Percentiles rank a stretch among this genome's conserved stretches.
Evolutionary conservation across 2,113 vertebrate genomes (phyloP).

Genomic region (Pavo muticus): DNA sequence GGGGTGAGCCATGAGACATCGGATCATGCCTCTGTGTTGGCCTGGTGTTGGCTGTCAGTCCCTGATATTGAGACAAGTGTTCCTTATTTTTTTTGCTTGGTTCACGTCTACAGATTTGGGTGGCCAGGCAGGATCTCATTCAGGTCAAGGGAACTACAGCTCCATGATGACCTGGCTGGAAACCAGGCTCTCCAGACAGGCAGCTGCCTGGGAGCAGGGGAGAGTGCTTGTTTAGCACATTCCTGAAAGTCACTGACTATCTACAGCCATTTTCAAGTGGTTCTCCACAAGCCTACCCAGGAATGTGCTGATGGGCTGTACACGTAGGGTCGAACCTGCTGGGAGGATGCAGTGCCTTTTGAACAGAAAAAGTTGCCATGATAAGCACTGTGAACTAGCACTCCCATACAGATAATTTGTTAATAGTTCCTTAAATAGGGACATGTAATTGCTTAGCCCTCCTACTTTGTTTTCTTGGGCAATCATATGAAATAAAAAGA

Average conservation of each 20-base stretch:
- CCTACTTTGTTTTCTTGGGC: background rate
- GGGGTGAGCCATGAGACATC: background rate
- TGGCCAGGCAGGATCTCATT: slow-evolving; percentile 3
- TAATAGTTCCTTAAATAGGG: background rate
- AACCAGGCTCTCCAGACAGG: slow-evolving; percentile 37
- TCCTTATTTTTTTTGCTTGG: background rate
- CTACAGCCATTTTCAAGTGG: slow-evolving; percentile 49
- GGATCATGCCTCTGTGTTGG: background rate
- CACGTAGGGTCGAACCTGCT: background rate
- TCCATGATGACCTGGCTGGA: slow-evolving; percentile 15
- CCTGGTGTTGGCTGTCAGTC: background rate
- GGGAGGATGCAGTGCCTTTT: slow-evolving; percentile 1
- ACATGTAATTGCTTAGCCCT: background rate
- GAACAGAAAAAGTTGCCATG: background rate
- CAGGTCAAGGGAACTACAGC: slow-evolving; percentile 17
- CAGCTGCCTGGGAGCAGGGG: background rate
- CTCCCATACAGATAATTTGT: background rate
- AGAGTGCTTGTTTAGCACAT: slow-evolving; percentile 60
- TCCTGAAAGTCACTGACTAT: slow-evolving; percentile 50
- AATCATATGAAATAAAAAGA: background rate
- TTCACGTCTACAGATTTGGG: background rate
- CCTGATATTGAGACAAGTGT: background rate
- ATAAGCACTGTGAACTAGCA: background rate
- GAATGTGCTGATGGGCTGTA: slow-evolving; percentile 52
- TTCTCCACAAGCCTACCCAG: slow-evolving; percentile 32